A percentile compares a stretch with the other conserved stretches of the same genome.
Conservation (phyloP, 2,113 vertebrate genomes). For the Triplophysa dalaica region DNA sequence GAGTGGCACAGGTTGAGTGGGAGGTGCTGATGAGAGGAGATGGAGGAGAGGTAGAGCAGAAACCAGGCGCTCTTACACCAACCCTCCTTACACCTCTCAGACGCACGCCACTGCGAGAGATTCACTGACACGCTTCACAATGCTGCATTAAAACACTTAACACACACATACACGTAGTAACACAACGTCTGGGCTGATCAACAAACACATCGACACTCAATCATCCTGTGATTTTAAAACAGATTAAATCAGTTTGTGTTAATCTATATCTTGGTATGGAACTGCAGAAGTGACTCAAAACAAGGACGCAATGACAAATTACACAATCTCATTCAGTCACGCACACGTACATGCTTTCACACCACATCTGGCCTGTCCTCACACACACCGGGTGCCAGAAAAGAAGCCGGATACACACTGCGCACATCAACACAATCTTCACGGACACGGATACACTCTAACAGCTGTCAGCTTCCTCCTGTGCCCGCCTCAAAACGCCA, state of each 20-base stretch:
- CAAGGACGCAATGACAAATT: conserved; percentile 28
- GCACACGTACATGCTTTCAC: conserved; percentile 36
- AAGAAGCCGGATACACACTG: conserved; percentile 49
- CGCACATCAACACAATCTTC: conserved; percentile 53
- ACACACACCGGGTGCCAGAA: conserved; percentile 47
- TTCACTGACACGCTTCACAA: conserved; percentile 14
- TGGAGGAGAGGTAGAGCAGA: conserved; percentile 31
- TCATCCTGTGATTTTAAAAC: neutral
- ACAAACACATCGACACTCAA: conserved; percentile 5
- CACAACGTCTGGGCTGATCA: neutral
- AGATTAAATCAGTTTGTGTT: conserved; percentile 4
- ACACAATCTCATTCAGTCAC: conserved; percentile 30
- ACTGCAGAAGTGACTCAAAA: conserved; percentile 23
- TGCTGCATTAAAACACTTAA: conserved; percentile 12
- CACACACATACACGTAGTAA: neutral
- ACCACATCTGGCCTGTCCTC: conserved; percentile 51
- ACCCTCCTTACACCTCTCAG: conserved; percentile 31
- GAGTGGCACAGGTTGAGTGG: conserved; percentile 8
- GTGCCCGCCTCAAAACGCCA: conserved; percentile 11
- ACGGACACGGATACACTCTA: conserved; percentile 43
- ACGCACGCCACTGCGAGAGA: conserved; percentile 14
- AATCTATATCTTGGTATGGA: conserved; percentile 2
- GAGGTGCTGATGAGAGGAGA: conserved; percentile 29
- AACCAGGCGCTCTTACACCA: conserved; percentile 13
- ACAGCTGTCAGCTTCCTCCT: conserved; percentile 49